Evolutionary conservation across 2,888 invertebrate genomes (phyloP).

Genomic region (Eulithis testata): DNA sequence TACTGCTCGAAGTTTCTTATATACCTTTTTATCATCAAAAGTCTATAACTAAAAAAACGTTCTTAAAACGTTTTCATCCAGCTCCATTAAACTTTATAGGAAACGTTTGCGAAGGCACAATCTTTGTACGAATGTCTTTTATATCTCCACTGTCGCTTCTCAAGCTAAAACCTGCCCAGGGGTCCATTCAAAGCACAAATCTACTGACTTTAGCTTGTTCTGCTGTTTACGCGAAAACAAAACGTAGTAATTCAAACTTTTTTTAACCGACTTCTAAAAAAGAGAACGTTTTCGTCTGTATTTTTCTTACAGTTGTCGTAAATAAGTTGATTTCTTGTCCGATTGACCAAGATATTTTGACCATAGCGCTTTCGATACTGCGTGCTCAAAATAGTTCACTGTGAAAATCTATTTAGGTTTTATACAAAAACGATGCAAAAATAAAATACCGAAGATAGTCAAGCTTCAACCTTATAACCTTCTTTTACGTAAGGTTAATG

Average conservation of each 20-base stretch:
- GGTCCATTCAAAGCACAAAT: neutral
- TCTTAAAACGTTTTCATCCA: slow-evolving; percentile 4
- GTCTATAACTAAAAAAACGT: neutral
- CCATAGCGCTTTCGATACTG: too few relatives aligned
- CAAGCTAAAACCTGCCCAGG: slow-evolving; percentile 4
- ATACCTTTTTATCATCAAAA: too few relatives aligned
- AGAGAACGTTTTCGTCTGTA: too few relatives aligned
- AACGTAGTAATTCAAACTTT: too few relatives aligned
- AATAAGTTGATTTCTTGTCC: too few relatives aligned
- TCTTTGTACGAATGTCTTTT: slow-evolving; percentile 5
- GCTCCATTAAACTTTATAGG: slow-evolving; percentile 34
- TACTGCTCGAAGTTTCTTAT: too few relatives aligned
- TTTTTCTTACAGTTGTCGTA: too few relatives aligned
- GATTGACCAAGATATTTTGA: too few relatives aligned
- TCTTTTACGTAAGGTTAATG: neutral
- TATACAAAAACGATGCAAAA: neutral
- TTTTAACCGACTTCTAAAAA: too few relatives aligned
- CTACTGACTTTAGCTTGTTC: neutral
- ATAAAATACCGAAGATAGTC: neutral
- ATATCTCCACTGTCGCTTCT: slow-evolving; percentile 1
- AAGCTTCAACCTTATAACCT: neutral
- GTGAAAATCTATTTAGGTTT: neutral
- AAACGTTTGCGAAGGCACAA: slow-evolving; percentile 24
- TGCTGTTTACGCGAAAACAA: too few relatives aligned
- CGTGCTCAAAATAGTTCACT: too few relatives aligned